Percentiles rank a stretch among this genome's conserved stretches.
Conservation (phyloP, 2,797 vertebrate species). For the Toxotes lorentzi region DNA sequence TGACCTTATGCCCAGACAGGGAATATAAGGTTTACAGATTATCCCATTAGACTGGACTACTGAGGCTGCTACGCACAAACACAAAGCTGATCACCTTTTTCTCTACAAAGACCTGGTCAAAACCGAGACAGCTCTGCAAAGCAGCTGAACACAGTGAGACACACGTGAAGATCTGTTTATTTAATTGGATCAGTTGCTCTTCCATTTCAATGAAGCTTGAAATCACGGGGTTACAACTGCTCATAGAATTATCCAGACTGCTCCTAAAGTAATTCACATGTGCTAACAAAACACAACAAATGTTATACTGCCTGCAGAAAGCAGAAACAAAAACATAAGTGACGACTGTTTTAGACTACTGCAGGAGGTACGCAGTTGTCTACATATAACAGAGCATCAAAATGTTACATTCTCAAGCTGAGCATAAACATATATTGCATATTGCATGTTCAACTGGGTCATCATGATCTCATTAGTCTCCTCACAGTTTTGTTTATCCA, state of each 20-base stretch:
- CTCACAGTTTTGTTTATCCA: conserved; percentile 19
- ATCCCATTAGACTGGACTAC: conserved; percentile 68
- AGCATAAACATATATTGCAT: conserved; percentile 53
- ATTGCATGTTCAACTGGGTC: conserved; percentile 23
- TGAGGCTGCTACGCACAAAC: conserved; percentile 22
- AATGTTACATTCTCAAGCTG: conserved; percentile 43
- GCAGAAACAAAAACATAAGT: conserved; percentile 6
- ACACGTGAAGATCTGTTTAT: conserved; percentile 59
- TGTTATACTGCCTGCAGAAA: conserved; percentile 33
- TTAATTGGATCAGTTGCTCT: conserved; percentile 43
- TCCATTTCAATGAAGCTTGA: conserved; percentile 40
- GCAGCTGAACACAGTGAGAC: conserved; percentile 10
- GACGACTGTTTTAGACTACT: conserved; percentile 18
- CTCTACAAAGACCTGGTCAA: conserved; percentile 19
- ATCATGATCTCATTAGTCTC: background rate
- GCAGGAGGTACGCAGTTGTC: conserved; percentile 41
- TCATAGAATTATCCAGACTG: conserved; percentile 16
- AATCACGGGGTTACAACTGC: conserved; percentile 45
- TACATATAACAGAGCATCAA: conserved; percentile 32
- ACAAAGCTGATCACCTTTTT: conserved; percentile 27
- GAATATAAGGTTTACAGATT: conserved; percentile 55
- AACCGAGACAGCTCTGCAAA: conserved; percentile 8
- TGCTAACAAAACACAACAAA: conserved; percentile 32
- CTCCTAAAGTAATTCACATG: conserved; percentile 25
- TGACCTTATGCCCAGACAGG: conserved; percentile 58